phyloP scores from a whole-genome alignment of 1,140 invertebrate species.

The Platorchestia sp. region DNA sequence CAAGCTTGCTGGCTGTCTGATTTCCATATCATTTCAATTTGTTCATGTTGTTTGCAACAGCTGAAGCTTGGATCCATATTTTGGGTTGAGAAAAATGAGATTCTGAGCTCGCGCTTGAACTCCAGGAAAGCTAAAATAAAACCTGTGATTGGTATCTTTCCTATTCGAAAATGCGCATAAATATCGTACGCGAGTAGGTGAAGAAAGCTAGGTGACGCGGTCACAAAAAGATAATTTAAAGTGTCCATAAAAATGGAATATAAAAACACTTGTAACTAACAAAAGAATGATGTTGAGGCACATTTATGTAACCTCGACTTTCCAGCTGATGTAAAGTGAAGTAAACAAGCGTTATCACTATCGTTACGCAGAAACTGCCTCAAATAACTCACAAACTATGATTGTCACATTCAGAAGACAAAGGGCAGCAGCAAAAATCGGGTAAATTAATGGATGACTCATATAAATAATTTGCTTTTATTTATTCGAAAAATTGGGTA shows the following conservation, averaged over 20 bases:
- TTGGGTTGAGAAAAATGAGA: background rate
- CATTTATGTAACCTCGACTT: background rate
- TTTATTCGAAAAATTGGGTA: background rate
- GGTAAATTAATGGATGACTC: slow-evolving; percentile 33
- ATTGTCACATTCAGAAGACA: slow-evolving; percentile 8
- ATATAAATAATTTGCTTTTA: background rate
- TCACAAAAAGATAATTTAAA: background rate
- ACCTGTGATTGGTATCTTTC: background rate
- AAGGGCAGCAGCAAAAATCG: background rate
- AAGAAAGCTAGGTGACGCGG: background rate
- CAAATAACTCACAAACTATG: background rate
- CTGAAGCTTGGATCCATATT: background rate
- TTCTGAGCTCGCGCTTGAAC: background rate
- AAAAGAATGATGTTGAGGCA: background rate
- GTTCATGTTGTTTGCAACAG: no score
- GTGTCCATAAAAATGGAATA: background rate
- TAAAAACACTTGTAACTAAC: background rate
- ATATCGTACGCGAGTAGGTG: background rate
- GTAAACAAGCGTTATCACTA: background rate
- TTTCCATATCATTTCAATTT: background rate
- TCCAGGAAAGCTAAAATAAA: background rate
- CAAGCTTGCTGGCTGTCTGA: background rate
- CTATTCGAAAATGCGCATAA: background rate
- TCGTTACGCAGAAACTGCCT: background rate
- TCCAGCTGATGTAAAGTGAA: background rate